Evolutionary conservation across 92 coral and sea anemone species (phyloP).

Genomic region (Blastomussa wellsi): DNA sequence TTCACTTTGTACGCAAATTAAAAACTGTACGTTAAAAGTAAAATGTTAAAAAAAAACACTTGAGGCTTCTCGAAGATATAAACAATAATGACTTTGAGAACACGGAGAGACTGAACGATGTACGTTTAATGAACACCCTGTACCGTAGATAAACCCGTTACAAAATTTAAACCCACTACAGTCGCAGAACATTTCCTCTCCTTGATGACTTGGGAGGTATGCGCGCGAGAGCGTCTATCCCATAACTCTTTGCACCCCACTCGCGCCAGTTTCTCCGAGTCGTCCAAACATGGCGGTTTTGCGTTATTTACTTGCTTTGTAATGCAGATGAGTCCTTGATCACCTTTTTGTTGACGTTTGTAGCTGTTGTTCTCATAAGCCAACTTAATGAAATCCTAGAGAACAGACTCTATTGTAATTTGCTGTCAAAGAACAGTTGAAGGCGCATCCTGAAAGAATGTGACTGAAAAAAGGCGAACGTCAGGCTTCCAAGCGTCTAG

Average conservation of each 20-base stretch:
- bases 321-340: conserved; percentile 16
- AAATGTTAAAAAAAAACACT: too few species aligned
- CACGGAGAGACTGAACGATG: too few species aligned
- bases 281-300: background rate
- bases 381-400: conserved; percentile 2
- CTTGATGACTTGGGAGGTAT: too few species aligned
- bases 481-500: background rate
- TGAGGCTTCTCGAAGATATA: too few species aligned
- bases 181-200: too few species aligned
- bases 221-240: too few species aligned
- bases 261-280: conserved; percentile 15
- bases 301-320: background rate
- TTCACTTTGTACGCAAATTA: too few species aligned
- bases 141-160: too few species aligned
- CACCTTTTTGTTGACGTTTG: conserved; percentile 18
- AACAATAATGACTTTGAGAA: too few species aligned
- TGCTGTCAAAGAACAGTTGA: conserved; percentile 1
- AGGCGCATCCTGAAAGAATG: conserved; percentile 12
- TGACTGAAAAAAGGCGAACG: conserved; percentile 30
- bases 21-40: too few species aligned
- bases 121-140: too few species aligned
- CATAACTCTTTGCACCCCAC: background rate
- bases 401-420: conserved; percentile 11
- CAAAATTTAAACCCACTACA: too few species aligned
- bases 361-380: conserved; percentile 15